Conservation (phyloP, 1,140 invertebrate species). For the Campoletis sonorensis region DNA sequence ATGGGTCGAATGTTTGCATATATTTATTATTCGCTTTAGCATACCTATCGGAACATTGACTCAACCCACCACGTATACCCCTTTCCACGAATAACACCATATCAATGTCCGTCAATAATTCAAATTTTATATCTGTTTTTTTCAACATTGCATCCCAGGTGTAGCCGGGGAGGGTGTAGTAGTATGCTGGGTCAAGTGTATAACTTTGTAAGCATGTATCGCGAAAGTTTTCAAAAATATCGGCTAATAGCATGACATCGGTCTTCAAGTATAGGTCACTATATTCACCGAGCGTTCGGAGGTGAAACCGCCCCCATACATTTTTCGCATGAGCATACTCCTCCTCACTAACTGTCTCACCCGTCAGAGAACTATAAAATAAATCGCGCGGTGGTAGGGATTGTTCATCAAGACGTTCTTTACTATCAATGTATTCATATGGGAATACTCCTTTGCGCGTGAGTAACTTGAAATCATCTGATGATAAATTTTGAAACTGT, state of each 20-base stretch:
- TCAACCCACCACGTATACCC: slow-evolving; percentile 36
- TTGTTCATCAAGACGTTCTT: too few species aligned
- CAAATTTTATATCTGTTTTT: slow-evolving; percentile 1
- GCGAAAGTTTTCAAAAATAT: too few species aligned
- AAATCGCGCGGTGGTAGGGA: too few species aligned
- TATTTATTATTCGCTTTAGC: slow-evolving; percentile 72
- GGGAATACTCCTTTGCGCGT: too few species aligned
- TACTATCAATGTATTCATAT: too few species aligned
- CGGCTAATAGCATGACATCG: neutral
- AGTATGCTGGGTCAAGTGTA: neutral
- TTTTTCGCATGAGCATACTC: too few species aligned
- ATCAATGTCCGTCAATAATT: slow-evolving; percentile 24
- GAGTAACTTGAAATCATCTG: too few species aligned
- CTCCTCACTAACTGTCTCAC: too few species aligned
- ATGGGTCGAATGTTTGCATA: too few species aligned
- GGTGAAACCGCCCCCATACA: slow-evolving; percentile 56
- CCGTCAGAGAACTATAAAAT: too few species aligned
- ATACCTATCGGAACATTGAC: slow-evolving; percentile 66
- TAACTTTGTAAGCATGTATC: neutral
- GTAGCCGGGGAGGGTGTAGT: neutral
- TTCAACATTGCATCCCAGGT: slow-evolving; percentile 27
- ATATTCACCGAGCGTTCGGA: slow-evolving; percentile 45
- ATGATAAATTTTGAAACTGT: too few species aligned
- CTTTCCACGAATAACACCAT: slow-evolving; percentile 19
- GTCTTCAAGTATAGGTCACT: slow-evolving; percentile 28